phyloP scores from a whole-genome alignment of 2,113 vertebrate species.

The Bubo scandiacus region DNA sequence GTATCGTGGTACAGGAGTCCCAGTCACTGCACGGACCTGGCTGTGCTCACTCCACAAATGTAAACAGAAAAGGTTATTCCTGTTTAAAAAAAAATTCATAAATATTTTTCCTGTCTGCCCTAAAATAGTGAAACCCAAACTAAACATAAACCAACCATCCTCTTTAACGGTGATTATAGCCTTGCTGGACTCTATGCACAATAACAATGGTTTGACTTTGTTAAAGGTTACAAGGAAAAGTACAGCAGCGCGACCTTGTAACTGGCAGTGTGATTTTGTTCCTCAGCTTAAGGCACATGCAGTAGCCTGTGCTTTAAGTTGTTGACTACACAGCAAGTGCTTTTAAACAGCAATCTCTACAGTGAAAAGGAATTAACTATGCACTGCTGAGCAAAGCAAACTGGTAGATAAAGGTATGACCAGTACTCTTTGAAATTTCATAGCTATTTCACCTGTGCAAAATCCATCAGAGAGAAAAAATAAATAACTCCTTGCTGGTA shows the following conservation, averaged over 20 bases:
- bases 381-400: not conserved
- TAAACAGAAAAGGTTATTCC: slow-evolving; percentile 23
- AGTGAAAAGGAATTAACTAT: not conserved
- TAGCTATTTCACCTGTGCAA: not conserved
- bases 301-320: not conserved
- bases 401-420: not conserved
- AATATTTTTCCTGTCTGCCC: slow-evolving; percentile 22
- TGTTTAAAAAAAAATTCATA: not conserved
- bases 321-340: not conserved
- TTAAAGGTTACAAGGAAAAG: slow-evolving; percentile 38
- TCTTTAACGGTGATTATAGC: slow-evolving; percentile 19
- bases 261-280: not conserved
- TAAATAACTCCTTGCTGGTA: not conserved
- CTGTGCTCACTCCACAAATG: not conserved
- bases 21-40: not conserved
- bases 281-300: not conserved
- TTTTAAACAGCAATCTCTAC: not conserved
- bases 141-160: not conserved
- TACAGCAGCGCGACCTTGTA: not conserved
- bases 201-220: not conserved
- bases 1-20: not conserved
- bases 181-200: slow-evolving; percentile 3
- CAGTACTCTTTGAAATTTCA: not conserved
- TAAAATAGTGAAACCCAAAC: slow-evolving; percentile 36
- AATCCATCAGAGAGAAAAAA: not conserved